phyloP scores from a whole-genome alignment of 1,140 invertebrate genomes.

The Diploscapter pachys region DNA sequence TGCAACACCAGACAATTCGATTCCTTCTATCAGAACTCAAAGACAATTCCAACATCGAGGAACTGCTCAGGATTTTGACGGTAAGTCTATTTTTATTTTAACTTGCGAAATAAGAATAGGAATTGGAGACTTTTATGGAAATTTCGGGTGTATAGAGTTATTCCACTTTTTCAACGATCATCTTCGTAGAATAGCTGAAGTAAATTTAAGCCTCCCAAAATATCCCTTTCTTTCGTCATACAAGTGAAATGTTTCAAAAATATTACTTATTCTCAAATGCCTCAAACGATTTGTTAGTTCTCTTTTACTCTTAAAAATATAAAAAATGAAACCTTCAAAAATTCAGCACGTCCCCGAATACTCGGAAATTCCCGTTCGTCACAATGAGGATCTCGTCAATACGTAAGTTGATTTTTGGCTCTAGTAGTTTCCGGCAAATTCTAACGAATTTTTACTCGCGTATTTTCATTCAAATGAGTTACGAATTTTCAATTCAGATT shows the following conservation, averaged over 20 bases:
- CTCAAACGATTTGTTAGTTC: too few relatives aligned
- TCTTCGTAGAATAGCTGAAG: too few relatives aligned
- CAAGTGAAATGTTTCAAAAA: too few relatives aligned
- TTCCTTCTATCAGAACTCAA: conserved; percentile 74
- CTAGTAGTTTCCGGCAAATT: conserved; percentile 4
- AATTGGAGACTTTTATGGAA: neutral
- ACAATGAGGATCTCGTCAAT: conserved; percentile 95
- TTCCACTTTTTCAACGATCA: too few relatives aligned
- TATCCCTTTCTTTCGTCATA: too few relatives aligned
- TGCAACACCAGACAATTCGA: conserved; percentile 84
- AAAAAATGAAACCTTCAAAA: conserved; percentile 6
- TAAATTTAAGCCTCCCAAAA: too few relatives aligned
- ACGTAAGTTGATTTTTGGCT: conserved; percentile 9
- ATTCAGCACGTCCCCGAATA: conserved; percentile 79
- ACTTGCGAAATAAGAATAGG: conserved; percentile 10
- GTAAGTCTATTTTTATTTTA: conserved; percentile 48
- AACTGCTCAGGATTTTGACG: conserved; percentile 77
- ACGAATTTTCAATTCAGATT: neutral
- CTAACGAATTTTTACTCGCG: neutral
- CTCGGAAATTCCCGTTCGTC: conserved; percentile 86
- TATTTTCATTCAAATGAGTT: conserved; percentile 9
- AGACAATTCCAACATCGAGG: conserved; percentile 67
- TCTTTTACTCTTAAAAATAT: conserved; percentile 3
- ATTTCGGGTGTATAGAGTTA: too few relatives aligned
- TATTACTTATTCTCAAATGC: too few relatives aligned